A percentile compares a stretch with the other conserved stretches of the same genome.
Evolutionary conservation across 2,888 invertebrate species (phyloP).

Genomic region (Spodoptera picta): DNA sequence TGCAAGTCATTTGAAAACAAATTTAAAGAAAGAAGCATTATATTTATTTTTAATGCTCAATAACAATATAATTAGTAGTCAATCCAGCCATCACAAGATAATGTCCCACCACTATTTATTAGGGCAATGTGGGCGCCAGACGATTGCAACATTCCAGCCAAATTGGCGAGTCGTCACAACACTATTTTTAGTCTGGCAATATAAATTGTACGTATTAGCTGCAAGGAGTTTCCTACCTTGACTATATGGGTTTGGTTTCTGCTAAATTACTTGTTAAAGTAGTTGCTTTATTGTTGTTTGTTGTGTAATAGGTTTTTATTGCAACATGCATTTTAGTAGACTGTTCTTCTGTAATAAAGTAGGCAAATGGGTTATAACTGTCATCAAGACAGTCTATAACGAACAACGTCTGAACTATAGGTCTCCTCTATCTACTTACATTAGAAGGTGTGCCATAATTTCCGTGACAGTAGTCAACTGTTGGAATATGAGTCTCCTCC

Average conservation of each 20-base stretch:
- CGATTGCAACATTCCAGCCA: conserved; percentile 63
- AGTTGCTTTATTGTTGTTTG: neutral
- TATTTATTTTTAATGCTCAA: too few species aligned
- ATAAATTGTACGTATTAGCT: conserved; percentile 49
- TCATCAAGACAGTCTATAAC: too few species aligned
- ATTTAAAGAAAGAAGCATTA: too few species aligned
- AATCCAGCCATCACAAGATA: neutral
- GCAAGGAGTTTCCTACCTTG: conserved; percentile 56
- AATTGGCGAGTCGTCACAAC: conserved; percentile 57
- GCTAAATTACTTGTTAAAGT: conserved; percentile 21
- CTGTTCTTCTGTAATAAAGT: too few species aligned
- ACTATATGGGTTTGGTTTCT: conserved; percentile 37
- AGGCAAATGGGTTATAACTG: too few species aligned
- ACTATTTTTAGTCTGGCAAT: conserved; percentile 62
- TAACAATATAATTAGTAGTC: neutral
- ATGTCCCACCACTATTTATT: conserved; percentile 49
- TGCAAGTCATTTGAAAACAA: too few species aligned
- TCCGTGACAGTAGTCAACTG: too few species aligned
- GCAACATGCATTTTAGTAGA: too few species aligned
- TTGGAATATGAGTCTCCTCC: too few species aligned
- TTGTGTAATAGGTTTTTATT: neutral
- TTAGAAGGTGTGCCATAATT: too few species aligned
- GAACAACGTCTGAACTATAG: too few species aligned
- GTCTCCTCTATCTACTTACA: too few species aligned
- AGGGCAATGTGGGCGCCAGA: conserved; percentile 63